Evolutionary conservation across 2,888 invertebrate genomes (phyloP).

Genomic region (Argyra leucocephala): DNA sequence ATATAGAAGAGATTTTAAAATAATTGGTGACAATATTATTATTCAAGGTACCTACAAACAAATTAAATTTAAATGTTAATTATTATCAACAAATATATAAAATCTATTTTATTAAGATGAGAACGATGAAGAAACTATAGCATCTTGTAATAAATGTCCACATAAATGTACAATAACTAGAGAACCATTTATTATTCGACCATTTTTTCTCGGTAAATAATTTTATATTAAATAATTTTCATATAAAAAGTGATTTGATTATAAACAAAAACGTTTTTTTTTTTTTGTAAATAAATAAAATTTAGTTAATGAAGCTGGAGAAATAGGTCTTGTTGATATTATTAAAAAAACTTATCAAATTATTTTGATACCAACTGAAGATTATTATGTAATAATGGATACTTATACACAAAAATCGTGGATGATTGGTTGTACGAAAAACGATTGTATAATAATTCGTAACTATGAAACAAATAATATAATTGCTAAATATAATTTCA

Average conservation of each 20-base stretch:
- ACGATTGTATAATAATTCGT: slow-evolving; percentile 11
- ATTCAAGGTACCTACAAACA: slow-evolving; percentile 1
- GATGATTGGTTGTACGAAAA: slow-evolving; percentile 10
- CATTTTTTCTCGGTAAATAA: slow-evolving; percentile 49
- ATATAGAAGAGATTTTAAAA: background rate
- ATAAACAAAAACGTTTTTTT: too few relatives aligned
- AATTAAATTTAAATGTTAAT: background rate
- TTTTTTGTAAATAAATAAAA: slow-evolving; percentile 11
- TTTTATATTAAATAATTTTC: background rate
- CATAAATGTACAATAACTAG: slow-evolving; percentile 39
- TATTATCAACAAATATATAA: background rate
- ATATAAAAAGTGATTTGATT: too few relatives aligned
- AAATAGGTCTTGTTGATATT: slow-evolving; percentile 47
- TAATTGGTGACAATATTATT: background rate
- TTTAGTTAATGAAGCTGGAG: slow-evolving; percentile 44
- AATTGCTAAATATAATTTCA: slow-evolving; percentile 11
- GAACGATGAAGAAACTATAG: slow-evolving; percentile 12
- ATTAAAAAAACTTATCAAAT: slow-evolving; percentile 43
- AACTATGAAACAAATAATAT: slow-evolving; percentile 13
- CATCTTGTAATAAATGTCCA: slow-evolving; percentile 32
- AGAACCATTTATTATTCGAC: slow-evolving; percentile 47
- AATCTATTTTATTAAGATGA: slow-evolving; percentile 5
- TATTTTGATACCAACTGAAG: slow-evolving; percentile 42
- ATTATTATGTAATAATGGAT: slow-evolving; percentile 42
- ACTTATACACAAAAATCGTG: slow-evolving; percentile 49